These are phyloP conservation scores for Macaca mulatta DNA, from an alignment of 2,113 vertebrate species.

Conservation along the genomic window DNA sequence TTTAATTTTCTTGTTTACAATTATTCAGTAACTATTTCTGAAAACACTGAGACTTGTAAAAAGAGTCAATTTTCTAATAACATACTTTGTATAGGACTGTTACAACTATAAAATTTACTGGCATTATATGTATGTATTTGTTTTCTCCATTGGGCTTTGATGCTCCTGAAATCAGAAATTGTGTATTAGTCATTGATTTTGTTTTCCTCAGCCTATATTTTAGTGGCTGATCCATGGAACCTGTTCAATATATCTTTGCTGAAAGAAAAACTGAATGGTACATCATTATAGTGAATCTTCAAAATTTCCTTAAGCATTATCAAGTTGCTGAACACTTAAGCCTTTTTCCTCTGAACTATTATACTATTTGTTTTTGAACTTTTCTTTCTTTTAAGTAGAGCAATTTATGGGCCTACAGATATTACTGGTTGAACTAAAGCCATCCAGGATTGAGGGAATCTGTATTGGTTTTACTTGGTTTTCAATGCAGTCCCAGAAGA, in stretches of 20 bases:
- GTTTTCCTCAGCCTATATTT: not conserved
- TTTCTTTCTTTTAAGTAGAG: not conserved
- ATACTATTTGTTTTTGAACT: not conserved
- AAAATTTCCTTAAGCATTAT: not conserved
- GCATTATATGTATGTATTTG: not conserved
- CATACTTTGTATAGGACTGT: not conserved
- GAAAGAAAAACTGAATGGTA: not conserved
- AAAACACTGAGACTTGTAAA: not conserved
- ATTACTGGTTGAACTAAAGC: not conserved
- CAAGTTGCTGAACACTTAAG: not conserved
- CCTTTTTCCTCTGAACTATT: not conserved
- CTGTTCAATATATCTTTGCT: not conserved
- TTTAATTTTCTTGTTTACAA: not conserved
- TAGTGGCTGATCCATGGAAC: not conserved
- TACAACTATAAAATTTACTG: not conserved
- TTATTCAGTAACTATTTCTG: not conserved
- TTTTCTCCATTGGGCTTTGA: not conserved
- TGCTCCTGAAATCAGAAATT: not conserved
- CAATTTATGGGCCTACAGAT: not conserved
- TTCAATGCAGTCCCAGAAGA: not conserved
- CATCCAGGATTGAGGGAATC: not conserved
- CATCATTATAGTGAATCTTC: not conserved
- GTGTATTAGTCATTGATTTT: not conserved
- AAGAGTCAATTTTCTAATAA: not conserved
- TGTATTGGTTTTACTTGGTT: not conserved